Percentiles rank a stretch among this genome's conserved stretches.
phyloP scores from a whole-genome alignment of 2,113 vertebrate species.

The Nymphicus hollandicus region DNA sequence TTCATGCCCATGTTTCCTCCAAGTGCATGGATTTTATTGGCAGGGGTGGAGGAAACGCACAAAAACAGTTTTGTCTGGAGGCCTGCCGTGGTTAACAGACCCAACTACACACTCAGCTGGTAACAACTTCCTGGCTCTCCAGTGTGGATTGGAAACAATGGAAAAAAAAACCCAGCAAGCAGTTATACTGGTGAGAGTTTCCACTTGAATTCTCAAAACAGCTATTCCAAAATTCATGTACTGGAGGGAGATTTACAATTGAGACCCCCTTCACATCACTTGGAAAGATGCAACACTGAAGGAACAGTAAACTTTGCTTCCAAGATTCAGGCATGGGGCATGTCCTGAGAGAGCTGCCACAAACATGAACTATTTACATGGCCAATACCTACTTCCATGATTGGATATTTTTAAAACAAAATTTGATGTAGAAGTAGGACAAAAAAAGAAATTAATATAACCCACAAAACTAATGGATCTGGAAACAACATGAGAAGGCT shows the following conservation, averaged over 20 bases:
- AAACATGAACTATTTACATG: background rate
- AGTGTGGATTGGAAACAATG: conserved; percentile 13
- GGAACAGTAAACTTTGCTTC: background rate
- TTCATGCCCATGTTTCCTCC: conserved; percentile 28
- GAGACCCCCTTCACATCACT: background rate
- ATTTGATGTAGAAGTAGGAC: background rate
- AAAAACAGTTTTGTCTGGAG: conserved; percentile 36
- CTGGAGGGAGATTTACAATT: background rate
- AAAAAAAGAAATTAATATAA: background rate
- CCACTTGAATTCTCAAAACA: conserved; percentile 19
- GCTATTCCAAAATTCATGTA: background rate
- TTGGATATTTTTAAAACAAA: background rate
- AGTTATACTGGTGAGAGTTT: conserved; percentile 12
- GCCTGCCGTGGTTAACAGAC: conserved; percentile 7
- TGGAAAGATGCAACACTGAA: background rate
- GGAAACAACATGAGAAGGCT: background rate
- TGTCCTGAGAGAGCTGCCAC: background rate
- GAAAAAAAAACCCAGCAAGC: background rate
- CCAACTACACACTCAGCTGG: background rate
- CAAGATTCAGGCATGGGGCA: background rate
- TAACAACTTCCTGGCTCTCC: conserved; percentile 41
- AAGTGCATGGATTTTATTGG: conserved; percentile 23
- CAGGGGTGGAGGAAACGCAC: conserved; percentile 18
- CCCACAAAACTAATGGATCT: background rate
- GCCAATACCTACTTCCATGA: background rate